Evolutionary conservation across 2,888 invertebrate genomes (phyloP).

Genomic region (Nipponacmea schrenckii): DNA sequence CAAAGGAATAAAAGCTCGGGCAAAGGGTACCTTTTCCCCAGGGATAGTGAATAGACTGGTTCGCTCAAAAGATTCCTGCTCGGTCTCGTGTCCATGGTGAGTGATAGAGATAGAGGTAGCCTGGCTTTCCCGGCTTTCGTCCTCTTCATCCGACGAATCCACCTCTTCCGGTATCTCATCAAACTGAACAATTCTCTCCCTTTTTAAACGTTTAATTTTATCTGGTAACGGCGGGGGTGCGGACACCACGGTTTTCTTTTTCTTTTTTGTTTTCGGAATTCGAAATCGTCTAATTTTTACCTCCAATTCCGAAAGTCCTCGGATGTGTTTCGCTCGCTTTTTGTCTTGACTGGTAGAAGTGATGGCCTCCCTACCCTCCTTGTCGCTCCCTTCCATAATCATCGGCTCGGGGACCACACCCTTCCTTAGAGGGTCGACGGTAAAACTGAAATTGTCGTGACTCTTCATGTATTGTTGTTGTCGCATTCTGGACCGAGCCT

Average conservation of each 20-base stretch:
- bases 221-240: not conserved
- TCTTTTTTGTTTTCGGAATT: not conserved
- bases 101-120: not conserved
- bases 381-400: not conserved
- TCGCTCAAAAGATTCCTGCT: not conserved
- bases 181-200: not conserved
- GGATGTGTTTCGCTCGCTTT: not conserved
- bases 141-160: not conserved
- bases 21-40: not conserved
- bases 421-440: slow-evolving; percentile 23
- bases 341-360: not conserved
- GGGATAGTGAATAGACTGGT: not conserved
- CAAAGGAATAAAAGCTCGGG: not conserved
- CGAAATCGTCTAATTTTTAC: not conserved
- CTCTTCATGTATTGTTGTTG: slow-evolving; percentile 13
- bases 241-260: not conserved
- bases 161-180: not conserved
- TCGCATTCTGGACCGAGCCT: slow-evolving; percentile 13
- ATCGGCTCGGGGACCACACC: not conserved
- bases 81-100: not conserved
- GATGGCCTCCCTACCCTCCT: not conserved
- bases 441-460: slow-evolving; percentile 23
- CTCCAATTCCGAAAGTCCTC: not conserved
- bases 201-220: not conserved
- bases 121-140: not conserved